Evolutionary conservation across 2,888 invertebrate genomes (phyloP).

Genomic region (Heteromurus nitidus): DNA sequence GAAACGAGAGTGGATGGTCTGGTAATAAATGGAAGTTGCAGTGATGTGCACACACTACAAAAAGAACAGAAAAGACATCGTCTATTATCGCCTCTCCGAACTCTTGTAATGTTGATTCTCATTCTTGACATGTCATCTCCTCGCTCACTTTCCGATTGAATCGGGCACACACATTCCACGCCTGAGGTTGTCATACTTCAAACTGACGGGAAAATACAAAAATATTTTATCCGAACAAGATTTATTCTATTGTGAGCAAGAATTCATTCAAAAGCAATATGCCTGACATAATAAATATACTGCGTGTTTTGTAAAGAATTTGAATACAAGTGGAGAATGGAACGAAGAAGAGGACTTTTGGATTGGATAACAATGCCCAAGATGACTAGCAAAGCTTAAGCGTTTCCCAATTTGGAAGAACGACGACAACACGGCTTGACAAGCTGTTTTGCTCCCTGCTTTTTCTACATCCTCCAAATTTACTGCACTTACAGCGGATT

Average conservation of each 20-base stretch:
- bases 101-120: background rate
- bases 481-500: slow-evolving; percentile 1
- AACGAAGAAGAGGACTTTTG: background rate
- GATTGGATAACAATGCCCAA: background rate
- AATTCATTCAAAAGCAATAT: too few relatives aligned
- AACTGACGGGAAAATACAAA: too few relatives aligned
- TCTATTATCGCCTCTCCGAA: background rate
- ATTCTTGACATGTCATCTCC: background rate
- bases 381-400: background rate
- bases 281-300: too few relatives aligned
- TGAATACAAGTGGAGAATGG: too few relatives aligned
- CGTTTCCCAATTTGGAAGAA: background rate
- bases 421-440: background rate
- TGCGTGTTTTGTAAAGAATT: too few relatives aligned
- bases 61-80: background rate
- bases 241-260: too few relatives aligned
- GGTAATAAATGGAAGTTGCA: too few relatives aligned
- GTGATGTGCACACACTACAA: too few relatives aligned
- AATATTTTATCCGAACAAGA: too few relatives aligned
- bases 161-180: background rate
- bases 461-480: background rate
- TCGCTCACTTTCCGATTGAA: background rate
- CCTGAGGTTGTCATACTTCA: too few relatives aligned
- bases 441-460: background rate
- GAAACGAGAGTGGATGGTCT: background rate